Base-by-base conservation (phyloP, 2,888 invertebrate genomes). In the Volucella inflata region DNA sequence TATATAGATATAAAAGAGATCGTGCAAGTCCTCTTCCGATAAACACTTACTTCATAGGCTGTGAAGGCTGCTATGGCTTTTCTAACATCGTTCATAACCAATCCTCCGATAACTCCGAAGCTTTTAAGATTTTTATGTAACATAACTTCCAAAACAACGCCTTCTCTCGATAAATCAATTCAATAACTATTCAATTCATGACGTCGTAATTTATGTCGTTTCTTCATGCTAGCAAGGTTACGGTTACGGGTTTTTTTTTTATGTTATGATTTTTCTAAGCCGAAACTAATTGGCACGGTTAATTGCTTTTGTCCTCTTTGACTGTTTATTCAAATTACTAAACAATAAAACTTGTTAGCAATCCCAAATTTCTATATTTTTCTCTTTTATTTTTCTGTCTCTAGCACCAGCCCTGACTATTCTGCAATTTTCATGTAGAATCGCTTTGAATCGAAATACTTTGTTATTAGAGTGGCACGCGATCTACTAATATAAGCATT, bases 401-500 rank as follows among this genome's bases (percentile, higher is more conserved):
- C 21, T 0, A 50, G 9, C 8, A 9, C 9, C 16, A 3, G n/a
- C 36, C 46, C 9, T 30, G 12, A 12, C 8, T 14, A n/a, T 50
- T 14, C 59, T 38, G 17, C 30, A 46, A 38, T 51, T 40, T 10
- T 10, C 36, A 30, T 11, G 42, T 10, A 53, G 40, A 46, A 53
- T 67, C 70, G 44, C 30, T 72, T 42, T n/a, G 76, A 76, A 85
- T 85, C 77, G 71, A 81, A 80, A 85, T 85, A 72, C 72, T 51
- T 81, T 81, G 46, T 57, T 68, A 77, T 77, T 81, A 77, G 71
- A 57, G 21, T 21, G 21, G 11, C 85, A 85, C 85, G 85, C 85
- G 85, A 85, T 85, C 77, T 71, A 64, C 76, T 67, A 81, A 85
- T 81, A 68, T 81, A 59, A 74, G 17, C 64, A 65, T 79, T 79